Conservation (phyloP, 23 tunicate species). For the Oikopleura albicans region DNA sequence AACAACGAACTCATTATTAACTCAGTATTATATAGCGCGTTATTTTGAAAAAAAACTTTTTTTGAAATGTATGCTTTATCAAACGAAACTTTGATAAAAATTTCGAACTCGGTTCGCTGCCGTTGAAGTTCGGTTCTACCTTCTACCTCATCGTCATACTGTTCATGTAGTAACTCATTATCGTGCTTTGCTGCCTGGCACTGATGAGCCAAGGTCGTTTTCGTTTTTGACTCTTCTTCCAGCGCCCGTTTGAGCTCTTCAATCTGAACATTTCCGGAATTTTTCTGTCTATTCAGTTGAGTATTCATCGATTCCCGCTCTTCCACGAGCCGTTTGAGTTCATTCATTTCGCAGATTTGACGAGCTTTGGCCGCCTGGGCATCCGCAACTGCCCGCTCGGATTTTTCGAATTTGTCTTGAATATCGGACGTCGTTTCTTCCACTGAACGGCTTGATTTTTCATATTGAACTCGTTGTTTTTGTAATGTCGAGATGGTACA, state of each 20-base stretch:
- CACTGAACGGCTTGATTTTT: not conserved
- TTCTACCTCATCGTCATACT: constrained; percentile 73
- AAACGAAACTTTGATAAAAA: no score
- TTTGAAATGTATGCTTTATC: no score
- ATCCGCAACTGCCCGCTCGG: not conserved
- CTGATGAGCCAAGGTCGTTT: constrained; percentile 21
- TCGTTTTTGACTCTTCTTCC: constrained; percentile 73
- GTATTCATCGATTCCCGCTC: constrained; percentile 88
- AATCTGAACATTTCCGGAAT: constrained; percentile 72
- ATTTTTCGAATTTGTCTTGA: not conserved
- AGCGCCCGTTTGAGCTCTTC: constrained; percentile 69
- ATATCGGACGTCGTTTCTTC: not conserved
- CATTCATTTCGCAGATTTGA: constrained; percentile 10
- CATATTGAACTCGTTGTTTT: not conserved
- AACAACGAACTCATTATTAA: no score
- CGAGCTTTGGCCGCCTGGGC: constrained; percentile 3
- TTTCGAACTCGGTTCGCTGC: no score
- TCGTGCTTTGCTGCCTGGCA: constrained; percentile 23
- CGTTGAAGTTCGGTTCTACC: constrained; percentile 62
- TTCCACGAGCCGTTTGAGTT: constrained; percentile 46
- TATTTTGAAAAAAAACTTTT: no score
- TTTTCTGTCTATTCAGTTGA: constrained; percentile 57
- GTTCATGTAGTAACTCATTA: constrained; percentile 49
- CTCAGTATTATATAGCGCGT: no score
- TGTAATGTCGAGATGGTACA: not conserved